Evolutionary conservation across 2,797 vertebrate species (phyloP).

Genomic region (Mionectes olivaceus): DNA sequence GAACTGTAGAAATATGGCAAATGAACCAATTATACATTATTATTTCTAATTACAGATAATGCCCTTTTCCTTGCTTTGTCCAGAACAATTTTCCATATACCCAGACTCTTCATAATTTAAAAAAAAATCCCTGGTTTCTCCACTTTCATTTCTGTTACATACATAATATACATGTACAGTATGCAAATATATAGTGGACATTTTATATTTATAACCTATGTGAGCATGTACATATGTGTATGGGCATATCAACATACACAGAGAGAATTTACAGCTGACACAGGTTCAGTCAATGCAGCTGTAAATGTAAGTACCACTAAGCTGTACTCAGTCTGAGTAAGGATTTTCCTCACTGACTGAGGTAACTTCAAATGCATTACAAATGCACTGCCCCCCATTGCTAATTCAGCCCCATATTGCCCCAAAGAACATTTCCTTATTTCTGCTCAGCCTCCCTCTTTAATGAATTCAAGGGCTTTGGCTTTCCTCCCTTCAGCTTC

Average conservation of each 20-base stretch:
- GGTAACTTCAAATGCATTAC: background rate
- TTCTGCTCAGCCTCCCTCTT: background rate
- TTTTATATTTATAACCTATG: fast-evolving
- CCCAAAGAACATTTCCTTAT: background rate
- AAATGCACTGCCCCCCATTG: background rate
- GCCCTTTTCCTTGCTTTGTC: conserved; percentile 81
- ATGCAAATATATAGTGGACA: too few species aligned
- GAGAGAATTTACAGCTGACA: background rate
- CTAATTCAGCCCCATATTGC: background rate
- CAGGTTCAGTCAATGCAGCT: background rate
- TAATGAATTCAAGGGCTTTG: background rate
- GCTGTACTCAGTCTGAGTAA: background rate
- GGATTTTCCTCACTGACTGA: background rate
- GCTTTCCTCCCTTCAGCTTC: background rate
- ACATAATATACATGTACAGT: background rate
- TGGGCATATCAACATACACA: fast-evolving
- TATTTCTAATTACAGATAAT: conserved; percentile 89
- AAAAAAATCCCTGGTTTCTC: background rate
- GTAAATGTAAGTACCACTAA: background rate
- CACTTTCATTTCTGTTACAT: background rate
- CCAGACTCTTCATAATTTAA: conserved; percentile 38
- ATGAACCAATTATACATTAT: conserved; percentile 87
- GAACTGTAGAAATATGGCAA: conserved; percentile 87
- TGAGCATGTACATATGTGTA: background rate
- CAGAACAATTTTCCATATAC: conserved; percentile 80